Percentiles rank a stretch among this genome's conserved stretches.
phyloP scores from a whole-genome alignment of 2,797 vertebrate genomes.

The Siniperca scherzeri region DNA sequence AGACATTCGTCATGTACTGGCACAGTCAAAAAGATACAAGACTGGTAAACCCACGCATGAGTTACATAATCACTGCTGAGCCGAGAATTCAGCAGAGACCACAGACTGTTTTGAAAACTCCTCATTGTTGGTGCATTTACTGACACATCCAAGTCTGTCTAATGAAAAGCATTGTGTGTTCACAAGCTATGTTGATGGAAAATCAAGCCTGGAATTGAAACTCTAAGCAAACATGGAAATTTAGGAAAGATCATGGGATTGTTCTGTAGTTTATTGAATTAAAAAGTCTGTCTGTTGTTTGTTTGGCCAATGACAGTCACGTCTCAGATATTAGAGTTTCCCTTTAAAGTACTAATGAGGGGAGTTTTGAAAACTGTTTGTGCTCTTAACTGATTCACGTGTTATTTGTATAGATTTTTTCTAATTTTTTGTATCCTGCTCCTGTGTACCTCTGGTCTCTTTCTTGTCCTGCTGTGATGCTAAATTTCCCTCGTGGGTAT shows the following conservation, averaged over 20 bases:
- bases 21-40: constrained; percentile 3
- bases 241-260: neutral
- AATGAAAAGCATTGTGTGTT: neutral
- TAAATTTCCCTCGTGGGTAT: neutral
- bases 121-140: constrained; percentile 5
- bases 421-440: neutral
- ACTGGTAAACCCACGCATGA: neutral
- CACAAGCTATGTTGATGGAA: neutral
- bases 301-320: neutral
- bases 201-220: neutral
- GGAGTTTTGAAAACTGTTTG: neutral
- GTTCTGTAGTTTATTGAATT: neutral
- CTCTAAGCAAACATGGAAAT: neutral
- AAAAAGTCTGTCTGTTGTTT: neutral
- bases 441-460: neutral
- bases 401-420: neutral
- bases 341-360: neutral
- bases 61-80: constrained; percentile 33
- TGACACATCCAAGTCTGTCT: neutral
- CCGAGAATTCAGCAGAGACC: constrained; percentile 24
- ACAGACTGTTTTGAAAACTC: constrained; percentile 12
- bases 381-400: neutral
- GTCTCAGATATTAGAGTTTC: neutral
- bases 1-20: constrained; percentile 53
- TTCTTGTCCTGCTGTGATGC: too few relatives aligned